Evolutionary conservation across 2,113 vertebrate species (phyloP), one percentile per base, ranked within the genome.

Genomic region (Odobenus rosmarus): DNA sequence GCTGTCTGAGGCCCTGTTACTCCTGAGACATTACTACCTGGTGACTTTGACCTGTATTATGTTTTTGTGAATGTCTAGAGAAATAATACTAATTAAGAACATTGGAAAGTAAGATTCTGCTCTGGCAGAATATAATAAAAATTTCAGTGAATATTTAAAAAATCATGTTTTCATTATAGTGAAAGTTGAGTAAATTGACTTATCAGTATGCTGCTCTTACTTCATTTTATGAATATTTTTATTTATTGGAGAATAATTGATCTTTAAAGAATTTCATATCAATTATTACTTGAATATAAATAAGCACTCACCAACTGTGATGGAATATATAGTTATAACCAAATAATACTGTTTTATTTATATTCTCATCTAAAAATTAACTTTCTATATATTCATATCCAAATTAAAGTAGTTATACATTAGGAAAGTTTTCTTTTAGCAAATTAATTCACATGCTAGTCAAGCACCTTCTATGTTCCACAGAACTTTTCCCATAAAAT

Each of bases 341-440:
- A 69, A 86, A 49, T 89, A 91, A 64, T 90, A 57, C 4, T 62
- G 13, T 18, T 51, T 67, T 64, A 49, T 62, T 81, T 91, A 36
- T 92, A 74, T 57, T 55, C 19, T 92, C 72, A 89, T 46, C 49
- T 90, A 92, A 94, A 86, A 79, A 31, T 77, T 83, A 42, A 28
- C 36, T 62, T 92, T 79, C 4, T 31, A 39, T 82, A 67, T 82
- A 81, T 59, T 67, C 21, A 82, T 61, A 69, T 92, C 15, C 28
- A 79, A 46, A 90, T 95, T 77, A 28, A 79, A 91, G 36, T n/a
- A 79, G 5, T 87, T 85, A 59, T 11, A 19, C 4, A 14, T 39
- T 85, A 11, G 39, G 33, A 97, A 90, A 69, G 10, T 21, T 55
- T 55, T 18, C 23, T 49, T 36, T 76, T 7, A 67, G 10, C 4